Percentiles rank a stretch among this genome's conserved stretches.
Evolutionary conservation across 1,140 invertebrate genomes (phyloP).

Genomic region (Camponotus floridanus): DNA sequence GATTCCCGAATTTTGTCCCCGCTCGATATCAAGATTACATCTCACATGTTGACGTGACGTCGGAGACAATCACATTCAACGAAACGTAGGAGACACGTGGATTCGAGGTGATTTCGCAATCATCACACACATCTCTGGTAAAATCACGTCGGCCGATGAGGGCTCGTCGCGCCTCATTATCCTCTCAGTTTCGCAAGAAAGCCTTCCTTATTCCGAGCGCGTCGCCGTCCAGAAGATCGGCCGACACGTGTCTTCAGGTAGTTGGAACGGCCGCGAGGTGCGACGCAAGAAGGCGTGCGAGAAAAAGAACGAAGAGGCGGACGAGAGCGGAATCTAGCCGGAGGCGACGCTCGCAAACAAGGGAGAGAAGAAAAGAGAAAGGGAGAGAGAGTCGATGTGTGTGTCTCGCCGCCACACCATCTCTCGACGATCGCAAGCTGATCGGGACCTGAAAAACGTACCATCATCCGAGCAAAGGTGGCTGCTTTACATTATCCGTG

Average conservation of each 20-base stretch:
- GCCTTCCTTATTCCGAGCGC: slow-evolving; percentile 57
- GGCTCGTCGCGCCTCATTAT: slow-evolving; percentile 55
- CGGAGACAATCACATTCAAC: not conserved
- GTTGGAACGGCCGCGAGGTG: slow-evolving; percentile 33
- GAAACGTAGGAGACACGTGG: not conserved
- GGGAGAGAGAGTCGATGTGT: not conserved
- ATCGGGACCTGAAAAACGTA: slow-evolving; percentile 62
- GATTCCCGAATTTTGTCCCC: not conserved
- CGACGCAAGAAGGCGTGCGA: slow-evolving; percentile 22
- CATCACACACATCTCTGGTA: slow-evolving; percentile 17
- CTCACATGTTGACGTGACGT: not conserved
- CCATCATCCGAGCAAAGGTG: slow-evolving; percentile 30
- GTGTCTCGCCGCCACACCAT: not conserved
- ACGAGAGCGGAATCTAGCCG: slow-evolving; percentile 57
- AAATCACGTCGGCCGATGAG: slow-evolving; percentile 34
- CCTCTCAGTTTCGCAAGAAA: slow-evolving; percentile 60
- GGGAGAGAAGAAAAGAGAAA: not conserved
- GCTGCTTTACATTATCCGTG: slow-evolving; percentile 69
- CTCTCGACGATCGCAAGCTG: slow-evolving; percentile 17
- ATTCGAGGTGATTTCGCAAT: slow-evolving; percentile 15
- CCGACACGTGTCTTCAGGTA: slow-evolving; percentile 56
- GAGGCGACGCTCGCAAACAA: not conserved
- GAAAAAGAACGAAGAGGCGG: slow-evolving; percentile 47
- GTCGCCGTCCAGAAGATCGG: slow-evolving; percentile 53
- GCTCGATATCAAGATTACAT: not conserved